A percentile compares a stretch with the other conserved stretches of the same genome.
Evolutionary conservation across 2,113 vertebrate genomes (phyloP).

Genomic region (Pachyramphus minor): DNA sequence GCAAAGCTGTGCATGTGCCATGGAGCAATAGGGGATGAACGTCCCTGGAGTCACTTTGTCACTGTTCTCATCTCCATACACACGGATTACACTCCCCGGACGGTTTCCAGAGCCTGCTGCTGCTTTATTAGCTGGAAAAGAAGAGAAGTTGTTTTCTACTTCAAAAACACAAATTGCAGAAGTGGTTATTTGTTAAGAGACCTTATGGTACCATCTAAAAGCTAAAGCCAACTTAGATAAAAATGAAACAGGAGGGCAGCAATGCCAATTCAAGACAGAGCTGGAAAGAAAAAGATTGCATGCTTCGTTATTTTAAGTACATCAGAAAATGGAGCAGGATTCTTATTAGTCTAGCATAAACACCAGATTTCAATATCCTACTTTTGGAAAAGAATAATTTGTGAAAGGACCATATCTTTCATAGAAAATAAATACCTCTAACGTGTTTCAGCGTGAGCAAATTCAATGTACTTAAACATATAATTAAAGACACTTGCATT

Average conservation of each 20-base stretch:
- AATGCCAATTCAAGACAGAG: slow-evolving; percentile 79
- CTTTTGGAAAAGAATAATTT: slow-evolving; percentile 24
- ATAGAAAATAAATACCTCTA: neutral
- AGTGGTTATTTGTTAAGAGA: slow-evolving; percentile 67
- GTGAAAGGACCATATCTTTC: neutral
- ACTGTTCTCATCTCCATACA: slow-evolving; percentile 92
- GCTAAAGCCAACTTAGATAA: slow-evolving; percentile 78
- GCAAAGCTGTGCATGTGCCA: slow-evolving; percentile 96
- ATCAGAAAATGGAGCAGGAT: slow-evolving; percentile 77
- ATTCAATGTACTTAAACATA: neutral
- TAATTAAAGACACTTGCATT: slow-evolving; percentile 17
- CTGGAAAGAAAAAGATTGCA: slow-evolving; percentile 75
- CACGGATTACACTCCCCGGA: slow-evolving; percentile 85
- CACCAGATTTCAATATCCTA: slow-evolving; percentile 51
- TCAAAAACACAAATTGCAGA: slow-evolving; percentile 1
- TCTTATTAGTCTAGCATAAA: slow-evolving; percentile 80
- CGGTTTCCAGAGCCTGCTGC: slow-evolving; percentile 78
- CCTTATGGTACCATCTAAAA: slow-evolving; percentile 74
- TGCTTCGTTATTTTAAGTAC: slow-evolving; percentile 77
- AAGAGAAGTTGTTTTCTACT: slow-evolving; percentile 46
- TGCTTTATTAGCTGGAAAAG: slow-evolving; percentile 80
- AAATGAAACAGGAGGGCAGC: slow-evolving; percentile 72
- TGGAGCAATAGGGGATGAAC: slow-evolving; percentile 93
- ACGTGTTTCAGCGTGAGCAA: neutral
- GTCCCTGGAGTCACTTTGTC: slow-evolving; percentile 96